Evolutionary conservation across 2,888 invertebrate genomes (phyloP), one percentile per base, ranked within the genome.

Genomic region (Trichopria drosophilae): DNA sequence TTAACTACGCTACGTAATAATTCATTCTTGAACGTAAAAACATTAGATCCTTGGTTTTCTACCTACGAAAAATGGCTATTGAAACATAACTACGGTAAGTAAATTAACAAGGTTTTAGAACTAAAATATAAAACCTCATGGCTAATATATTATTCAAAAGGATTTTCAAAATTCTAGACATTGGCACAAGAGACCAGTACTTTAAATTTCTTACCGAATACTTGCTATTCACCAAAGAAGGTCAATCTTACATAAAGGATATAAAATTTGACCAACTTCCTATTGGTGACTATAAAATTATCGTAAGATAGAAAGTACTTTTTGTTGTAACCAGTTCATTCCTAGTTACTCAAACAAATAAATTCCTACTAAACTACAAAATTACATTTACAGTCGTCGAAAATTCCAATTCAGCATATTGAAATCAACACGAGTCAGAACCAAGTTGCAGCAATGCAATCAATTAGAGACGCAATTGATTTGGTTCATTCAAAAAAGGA

Each of bases 21-120:
- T 66, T 69, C 65, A 2, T 76, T 67, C 31, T 55, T 76, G 18
- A 75, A 76, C 52, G 66, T 68, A 32, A 61, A 53, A 4, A 72
- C 74, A 2, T 41, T 76, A 13, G 68, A 70, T 36, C 73, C 73
- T 9, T 76, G 76, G 75, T 73, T 72, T 52, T 42, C 60, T n/a
- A 68, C 66, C 15, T 76, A 65, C 40, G 63, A 71, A 7, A 51
- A 64, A 1, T 76, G 73, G 74, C 55, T 75, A 5, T 47, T 42
- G 12, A 20, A 26, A n/a, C 16, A 35, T n/a, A 20, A 53, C 12
- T 57, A 66, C 50, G 66, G 73, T 71, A 58, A 59, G 20, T 18
- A 36, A 4, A 13, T 4, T 6, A 31, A n/a, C n/a, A n/a, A n/a
- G n/a, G n/a, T n/a, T n/a, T n/a, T n/a, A n/a, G n/a, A n/a, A n/a